Conservation (phyloP, 2,888 invertebrate species). For the Achlya flavicornis region DNA sequence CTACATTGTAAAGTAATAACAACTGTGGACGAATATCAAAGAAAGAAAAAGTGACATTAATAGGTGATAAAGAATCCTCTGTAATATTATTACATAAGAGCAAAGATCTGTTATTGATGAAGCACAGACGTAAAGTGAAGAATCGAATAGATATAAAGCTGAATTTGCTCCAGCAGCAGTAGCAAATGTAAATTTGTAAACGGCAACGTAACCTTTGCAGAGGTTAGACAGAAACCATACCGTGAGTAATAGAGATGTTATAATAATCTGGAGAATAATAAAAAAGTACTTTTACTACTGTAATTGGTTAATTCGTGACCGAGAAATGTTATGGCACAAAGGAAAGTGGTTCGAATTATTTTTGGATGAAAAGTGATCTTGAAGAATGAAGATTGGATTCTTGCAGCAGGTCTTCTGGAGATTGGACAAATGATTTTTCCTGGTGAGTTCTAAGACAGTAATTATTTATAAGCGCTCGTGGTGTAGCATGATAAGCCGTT, state of each 20-base stretch:
- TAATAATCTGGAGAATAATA: slow-evolving; percentile 33
- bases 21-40: slow-evolving; percentile 17
- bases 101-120: slow-evolving; percentile 1
- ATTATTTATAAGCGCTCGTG: neutral
- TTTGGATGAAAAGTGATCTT: slow-evolving; percentile 31
- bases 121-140: neutral
- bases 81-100: neutral
- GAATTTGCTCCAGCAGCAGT: slow-evolving; percentile 20
- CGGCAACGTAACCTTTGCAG: slow-evolving; percentile 54
- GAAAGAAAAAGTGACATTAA: slow-evolving; percentile 33
- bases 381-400: slow-evolving; percentile 17
- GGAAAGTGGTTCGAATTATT: slow-evolving; percentile 49
- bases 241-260: slow-evolving; percentile 38
- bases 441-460: slow-evolving; percentile 37
- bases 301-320: slow-evolving; percentile 40
- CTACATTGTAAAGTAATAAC: neutral
- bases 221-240: slow-evolving; percentile 56
- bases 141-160: slow-evolving; percentile 15
- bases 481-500: too few species aligned
- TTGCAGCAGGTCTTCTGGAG: slow-evolving; percentile 20
- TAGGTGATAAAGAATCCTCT: slow-evolving; percentile 14
- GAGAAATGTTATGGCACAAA: slow-evolving; percentile 36
- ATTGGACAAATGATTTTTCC: slow-evolving; percentile 38
- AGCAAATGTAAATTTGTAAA: slow-evolving; percentile 35
- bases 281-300: slow-evolving; percentile 41